Conservation (phyloP, 2,797 vertebrate genomes). For the Hemitrygon akajei region DNA sequence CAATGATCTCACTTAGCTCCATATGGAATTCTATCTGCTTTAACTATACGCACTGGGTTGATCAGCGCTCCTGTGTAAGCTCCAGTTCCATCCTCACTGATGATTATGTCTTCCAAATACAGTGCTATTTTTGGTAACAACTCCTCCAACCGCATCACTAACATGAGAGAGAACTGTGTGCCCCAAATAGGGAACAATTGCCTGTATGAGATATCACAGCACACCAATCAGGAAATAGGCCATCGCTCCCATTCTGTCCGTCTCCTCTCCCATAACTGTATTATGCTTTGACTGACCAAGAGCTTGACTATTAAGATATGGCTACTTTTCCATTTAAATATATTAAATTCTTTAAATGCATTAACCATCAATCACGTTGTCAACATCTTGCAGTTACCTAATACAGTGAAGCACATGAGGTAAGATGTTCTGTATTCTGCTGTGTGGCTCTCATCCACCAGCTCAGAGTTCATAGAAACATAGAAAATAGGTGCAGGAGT, state of each 20-base stretch:
- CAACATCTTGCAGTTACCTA: background rate
- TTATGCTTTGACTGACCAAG: background rate
- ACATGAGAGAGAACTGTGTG: background rate
- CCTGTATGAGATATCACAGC: background rate
- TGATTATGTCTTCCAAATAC: background rate
- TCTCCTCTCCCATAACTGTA: background rate
- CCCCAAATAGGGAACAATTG: background rate
- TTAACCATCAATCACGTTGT: background rate
- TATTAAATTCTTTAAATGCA: background rate
- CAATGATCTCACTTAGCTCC: background rate
- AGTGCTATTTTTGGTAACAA: background rate
- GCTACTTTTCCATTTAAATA: background rate
- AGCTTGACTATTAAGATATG: background rate
- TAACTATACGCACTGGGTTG: background rate
- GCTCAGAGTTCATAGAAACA: too few species aligned
- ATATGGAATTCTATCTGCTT: background rate
- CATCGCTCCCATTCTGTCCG: background rate
- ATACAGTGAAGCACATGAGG: background rate
- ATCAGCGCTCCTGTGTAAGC: background rate
- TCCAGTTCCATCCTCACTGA: background rate
- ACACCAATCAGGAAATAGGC: background rate
- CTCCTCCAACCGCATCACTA: background rate
- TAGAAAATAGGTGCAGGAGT: too few species aligned
- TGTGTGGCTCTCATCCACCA: too few species aligned
- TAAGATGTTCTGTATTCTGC: background rate